Base-by-base conservation (phyloP, 1,140 invertebrate genomes). In the Magallana angulata region DNA sequence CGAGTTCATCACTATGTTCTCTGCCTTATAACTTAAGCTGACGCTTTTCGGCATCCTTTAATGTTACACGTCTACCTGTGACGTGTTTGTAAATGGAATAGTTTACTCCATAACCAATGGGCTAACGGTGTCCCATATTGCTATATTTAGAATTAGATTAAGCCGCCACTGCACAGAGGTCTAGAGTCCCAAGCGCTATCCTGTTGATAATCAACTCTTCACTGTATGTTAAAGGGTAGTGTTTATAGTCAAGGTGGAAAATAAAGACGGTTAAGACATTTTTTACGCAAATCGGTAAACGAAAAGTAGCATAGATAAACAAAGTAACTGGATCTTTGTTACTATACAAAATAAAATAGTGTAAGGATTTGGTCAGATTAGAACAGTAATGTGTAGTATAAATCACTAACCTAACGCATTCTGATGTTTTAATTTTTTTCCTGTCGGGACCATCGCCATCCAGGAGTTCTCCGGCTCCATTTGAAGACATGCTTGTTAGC, bases 361-460 rank as follows among this genome's bases (percentile, higher is more conserved):
- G 24, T 24, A 48, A 2, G 36, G 36, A 48, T 48, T 64, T 18
- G 62, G 18, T 64, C 2, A 4, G 14, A 4, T 48, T 48, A 48
- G 5, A 48, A 48, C 36, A 48, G 5, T 48, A 48, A 48, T 48
- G 2, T 64, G 14, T 14, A 16, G 14, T 16, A 16, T 64, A 4
- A 64, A 64, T 5, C 24, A 56, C 48, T 82, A n/a, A 82, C 81
- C 18, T 82, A 14, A 86, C 56, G 18, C 7, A 56, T 58, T 12
- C 9, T n/a, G 3, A 36, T 24, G 80, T 64, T 57, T 86, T 86
- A 11, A 18, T 30, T 24, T 81, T 86, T 60, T 86, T 86, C 36
- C 82, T 86, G 16, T 86, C 76, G 14, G 85, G 85, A 12, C 85
- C 85, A 82, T 57, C 76, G 24, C 80, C 82, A 62, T 86, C 85